Evolutionary conservation across 2,797 vertebrate genomes (phyloP), one percentile per base, ranked within the genome.

Genomic region (Poeciliopsis presidionis): DNA sequence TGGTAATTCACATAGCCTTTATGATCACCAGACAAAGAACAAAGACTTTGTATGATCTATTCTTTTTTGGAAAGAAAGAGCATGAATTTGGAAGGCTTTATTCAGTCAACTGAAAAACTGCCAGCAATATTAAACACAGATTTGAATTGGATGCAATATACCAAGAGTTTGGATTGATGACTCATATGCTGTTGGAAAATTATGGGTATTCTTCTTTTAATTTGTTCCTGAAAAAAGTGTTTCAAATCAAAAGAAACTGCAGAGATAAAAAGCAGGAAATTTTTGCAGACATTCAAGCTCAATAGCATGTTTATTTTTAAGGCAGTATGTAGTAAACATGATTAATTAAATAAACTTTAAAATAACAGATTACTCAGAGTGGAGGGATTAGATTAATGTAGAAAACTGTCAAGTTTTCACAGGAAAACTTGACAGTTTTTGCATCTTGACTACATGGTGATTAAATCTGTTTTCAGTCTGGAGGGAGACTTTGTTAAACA

Each of bases 1-100:
- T 47, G 76, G n/a, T 74, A 43, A 74, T 86, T 65, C 75, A 41
- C 57, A 7, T 18, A 12, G 13, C 28, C 3, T 28, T 81, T 4
- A 22, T 11, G 30, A 49, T 73, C 12, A 74, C 49, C 46, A 18
- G 30, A 78, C 9, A 20, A 20, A 28, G n/a, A 47, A 78, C 9
- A 20, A 20, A 28, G n/a, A 47, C 59, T 3, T 57, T n/a, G 11
- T 25, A 6, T 57, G 30, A 28, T 53, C n/a, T n/a, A 76, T 46
- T 69, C 73, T 74, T n/a, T 55, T 12, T n/a, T 12, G 8, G 16
- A 51, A 81, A 36, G 49, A 16, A 79, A 36, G 51, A 20, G 28
- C 39, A 51, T 33, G 18, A 39, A 59, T 14, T 70, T 36, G 45
- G 2, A 7, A 71, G 7, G 61, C 8, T 45, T 45, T n/a, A 55